These are phyloP conservation scores for Phyllotis vaccarum DNA, from an alignment of 2,797 vertebrate species.

Conservation along the genomic window DNA sequence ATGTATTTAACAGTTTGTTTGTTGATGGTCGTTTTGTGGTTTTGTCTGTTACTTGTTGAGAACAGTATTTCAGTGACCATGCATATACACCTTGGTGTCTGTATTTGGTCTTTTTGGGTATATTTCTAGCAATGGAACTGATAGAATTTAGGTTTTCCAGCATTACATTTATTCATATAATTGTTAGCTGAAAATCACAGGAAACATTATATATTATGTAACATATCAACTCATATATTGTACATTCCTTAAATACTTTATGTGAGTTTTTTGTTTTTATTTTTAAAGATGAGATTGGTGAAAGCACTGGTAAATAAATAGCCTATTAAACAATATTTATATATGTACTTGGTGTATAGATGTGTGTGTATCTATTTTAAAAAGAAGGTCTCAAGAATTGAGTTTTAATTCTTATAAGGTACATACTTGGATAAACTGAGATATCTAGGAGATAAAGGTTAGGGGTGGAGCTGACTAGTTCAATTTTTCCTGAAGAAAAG, in stretches of 20 bases:
- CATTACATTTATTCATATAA: background rate
- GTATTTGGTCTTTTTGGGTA: background rate
- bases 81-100: background rate
- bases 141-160: background rate
- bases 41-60: background rate
- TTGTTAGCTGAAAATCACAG: background rate
- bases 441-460: background rate
- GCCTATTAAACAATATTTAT: background rate
- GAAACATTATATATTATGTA: background rate
- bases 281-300: background rate
- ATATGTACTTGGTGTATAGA: background rate
- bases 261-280: background rate
- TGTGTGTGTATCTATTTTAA: background rate
- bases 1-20: background rate
- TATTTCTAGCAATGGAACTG: background rate
- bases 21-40: background rate
- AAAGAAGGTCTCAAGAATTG: background rate
- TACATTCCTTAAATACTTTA: background rate
- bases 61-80: background rate
- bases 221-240: background rate
- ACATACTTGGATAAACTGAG: background rate
- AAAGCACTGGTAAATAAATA: background rate
- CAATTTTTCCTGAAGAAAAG: constrained; percentile 34
- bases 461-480: background rate
- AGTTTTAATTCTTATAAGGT: background rate